Conservation (phyloP, 2,113 vertebrate genomes). For the Ginglymostoma cirratum region DNA sequence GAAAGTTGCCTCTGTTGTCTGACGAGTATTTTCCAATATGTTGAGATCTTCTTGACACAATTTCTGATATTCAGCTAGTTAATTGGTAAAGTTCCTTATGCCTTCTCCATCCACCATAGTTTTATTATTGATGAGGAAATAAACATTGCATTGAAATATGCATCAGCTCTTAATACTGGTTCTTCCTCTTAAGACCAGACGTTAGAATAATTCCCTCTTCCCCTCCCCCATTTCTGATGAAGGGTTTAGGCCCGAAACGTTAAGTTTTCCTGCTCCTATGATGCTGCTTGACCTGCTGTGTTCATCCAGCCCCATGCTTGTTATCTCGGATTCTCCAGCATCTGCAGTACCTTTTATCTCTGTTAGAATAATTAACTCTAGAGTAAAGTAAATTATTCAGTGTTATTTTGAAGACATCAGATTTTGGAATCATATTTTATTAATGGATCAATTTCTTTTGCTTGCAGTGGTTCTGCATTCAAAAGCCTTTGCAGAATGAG, state of each 20-base stretch:
- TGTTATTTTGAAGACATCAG: constrained; percentile 2
- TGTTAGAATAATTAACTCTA: not conserved
- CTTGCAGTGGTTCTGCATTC: not conserved
- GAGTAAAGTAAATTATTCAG: constrained; percentile 27
- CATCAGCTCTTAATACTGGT: not conserved
- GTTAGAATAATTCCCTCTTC: constrained; percentile 4
- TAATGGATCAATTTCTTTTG: not conserved
- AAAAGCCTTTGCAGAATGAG: not conserved
- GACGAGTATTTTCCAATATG: not conserved
- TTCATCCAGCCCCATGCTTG: too few relatives aligned
- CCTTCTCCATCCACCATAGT: too few relatives aligned
- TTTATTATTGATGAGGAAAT: not conserved
- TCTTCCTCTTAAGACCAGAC: not conserved
- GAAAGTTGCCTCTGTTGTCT: not conserved
- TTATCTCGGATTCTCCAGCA: too few relatives aligned
- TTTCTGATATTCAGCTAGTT: not conserved
- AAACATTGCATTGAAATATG: not conserved
- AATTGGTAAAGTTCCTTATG: not conserved
- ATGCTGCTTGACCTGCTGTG: too few relatives aligned
- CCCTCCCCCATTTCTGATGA: too few relatives aligned
- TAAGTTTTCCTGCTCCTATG: too few relatives aligned
- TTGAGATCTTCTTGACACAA: not conserved
- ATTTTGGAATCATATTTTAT: constrained; percentile 25
- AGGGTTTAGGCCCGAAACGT: too few relatives aligned
- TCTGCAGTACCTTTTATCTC: too few relatives aligned